Conservation (phyloP, 2,888 invertebrate species). For the Tipula helvola region DNA sequence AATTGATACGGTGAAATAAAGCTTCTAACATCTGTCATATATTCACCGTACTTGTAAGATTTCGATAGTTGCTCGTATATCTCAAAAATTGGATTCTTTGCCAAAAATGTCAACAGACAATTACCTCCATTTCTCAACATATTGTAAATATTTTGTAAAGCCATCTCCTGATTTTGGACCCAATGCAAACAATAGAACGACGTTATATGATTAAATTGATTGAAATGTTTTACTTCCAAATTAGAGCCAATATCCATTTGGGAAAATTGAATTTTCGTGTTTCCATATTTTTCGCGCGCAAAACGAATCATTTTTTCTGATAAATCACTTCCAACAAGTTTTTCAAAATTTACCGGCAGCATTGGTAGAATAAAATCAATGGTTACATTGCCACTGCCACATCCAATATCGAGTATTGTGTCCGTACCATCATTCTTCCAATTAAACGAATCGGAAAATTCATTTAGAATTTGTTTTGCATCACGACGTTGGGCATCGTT, state of each 20-base stretch:
- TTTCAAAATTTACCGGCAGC: slow-evolving; percentile 41
- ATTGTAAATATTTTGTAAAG: slow-evolving; percentile 50
- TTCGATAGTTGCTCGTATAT: slow-evolving; percentile 50
- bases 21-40: slow-evolving; percentile 50
- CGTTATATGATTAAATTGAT: slow-evolving; percentile 51
- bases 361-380: slow-evolving; percentile 48
- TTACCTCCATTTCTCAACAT: slow-evolving; percentile 56
- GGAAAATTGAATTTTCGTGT: slow-evolving; percentile 38
- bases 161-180: slow-evolving; percentile 60
- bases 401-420: slow-evolving; percentile 56
- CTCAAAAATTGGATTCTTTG: slow-evolving; percentile 54
- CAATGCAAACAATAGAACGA: slow-evolving; percentile 73
- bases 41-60: slow-evolving; percentile 45
- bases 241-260: slow-evolving; percentile 42
- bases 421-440: slow-evolving; percentile 42
- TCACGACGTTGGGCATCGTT: slow-evolving; percentile 57
- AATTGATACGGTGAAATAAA: slow-evolving; percentile 58
- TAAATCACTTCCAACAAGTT: slow-evolving; percentile 52
- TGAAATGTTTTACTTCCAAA: slow-evolving; percentile 15
- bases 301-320: slow-evolving; percentile 57
- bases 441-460: slow-evolving; percentile 44
- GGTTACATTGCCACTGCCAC: slow-evolving; percentile 60
- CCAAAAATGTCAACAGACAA: slow-evolving; percentile 53
- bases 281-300: slow-evolving; percentile 42
- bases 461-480: slow-evolving; percentile 48